These are phyloP conservation scores for Tachina grossa DNA, from an alignment of 2,888 invertebrate species.

Conservation along the genomic window DNA sequence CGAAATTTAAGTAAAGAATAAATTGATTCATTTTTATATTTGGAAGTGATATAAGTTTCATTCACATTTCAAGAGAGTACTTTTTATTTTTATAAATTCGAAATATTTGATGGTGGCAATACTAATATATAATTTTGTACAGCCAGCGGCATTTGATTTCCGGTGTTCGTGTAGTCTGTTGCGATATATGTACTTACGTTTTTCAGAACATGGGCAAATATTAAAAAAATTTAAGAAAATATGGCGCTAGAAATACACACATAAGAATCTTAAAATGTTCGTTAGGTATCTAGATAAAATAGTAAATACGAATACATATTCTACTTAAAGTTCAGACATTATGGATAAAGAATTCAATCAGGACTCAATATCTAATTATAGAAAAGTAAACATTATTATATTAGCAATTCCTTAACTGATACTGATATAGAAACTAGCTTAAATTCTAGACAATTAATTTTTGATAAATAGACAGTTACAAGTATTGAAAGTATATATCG, in stretches of 20 bases:
- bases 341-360: neutral
- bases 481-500: too few species aligned
- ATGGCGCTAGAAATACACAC: neutral
- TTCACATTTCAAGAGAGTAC: too few species aligned
- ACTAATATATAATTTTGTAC: too few species aligned
- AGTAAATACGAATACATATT: conserved; percentile 30
- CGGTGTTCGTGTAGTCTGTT: too few species aligned
- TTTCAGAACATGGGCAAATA: too few species aligned
- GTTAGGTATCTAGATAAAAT: neutral
- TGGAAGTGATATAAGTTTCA: too few species aligned
- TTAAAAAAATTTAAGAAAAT: neutral
- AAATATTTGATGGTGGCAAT: too few species aligned
- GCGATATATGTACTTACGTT: too few species aligned
- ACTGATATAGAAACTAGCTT: neutral
- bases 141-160: too few species aligned
- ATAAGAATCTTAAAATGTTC: neutral
- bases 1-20: too few species aligned
- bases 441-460: neutral
- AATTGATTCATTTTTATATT: too few species aligned
- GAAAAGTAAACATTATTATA: neutral
- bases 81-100: too few species aligned
- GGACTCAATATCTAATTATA: neutral
- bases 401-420: neutral
- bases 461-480: conserved; percentile 1
- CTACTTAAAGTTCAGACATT: conserved; percentile 45